phyloP scores from a whole-genome alignment of 2,113 vertebrate genomes.

The Rousettus leschenaultii region DNA sequence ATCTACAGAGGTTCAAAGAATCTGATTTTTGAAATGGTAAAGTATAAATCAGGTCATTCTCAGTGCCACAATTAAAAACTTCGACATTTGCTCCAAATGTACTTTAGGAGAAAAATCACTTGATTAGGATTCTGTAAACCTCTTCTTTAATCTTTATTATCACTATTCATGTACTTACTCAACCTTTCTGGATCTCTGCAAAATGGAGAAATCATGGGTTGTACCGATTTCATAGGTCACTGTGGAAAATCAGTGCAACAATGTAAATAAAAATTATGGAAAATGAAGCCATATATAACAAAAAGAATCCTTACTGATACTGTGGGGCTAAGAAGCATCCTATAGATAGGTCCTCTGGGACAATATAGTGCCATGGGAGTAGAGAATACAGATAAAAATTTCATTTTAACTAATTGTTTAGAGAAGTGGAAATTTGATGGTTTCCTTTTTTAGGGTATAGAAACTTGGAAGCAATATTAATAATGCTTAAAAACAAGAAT shows the following conservation, averaged over 20 bases:
- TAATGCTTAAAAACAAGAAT: background rate
- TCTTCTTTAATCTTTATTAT: background rate
- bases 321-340: background rate
- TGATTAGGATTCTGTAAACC: background rate
- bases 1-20: background rate
- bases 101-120: background rate
- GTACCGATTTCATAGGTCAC: background rate
- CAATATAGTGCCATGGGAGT: background rate
- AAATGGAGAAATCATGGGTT: background rate
- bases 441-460: background rate
- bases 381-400: background rate
- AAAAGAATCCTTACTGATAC: background rate
- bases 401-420: background rate
- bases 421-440: background rate
- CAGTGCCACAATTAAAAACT: background rate
- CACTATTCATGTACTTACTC: background rate
- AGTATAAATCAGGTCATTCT: background rate
- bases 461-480: background rate
- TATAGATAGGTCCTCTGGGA: background rate
- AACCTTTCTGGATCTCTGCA: background rate
- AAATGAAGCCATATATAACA: background rate
- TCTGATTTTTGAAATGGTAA: background rate
- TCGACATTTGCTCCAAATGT: background rate
- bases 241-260: background rate
- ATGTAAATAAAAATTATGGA: background rate